phyloP scores from a whole-genome alignment of 2,113 vertebrate genomes.

The Nothobranchius kuhntae region DNA sequence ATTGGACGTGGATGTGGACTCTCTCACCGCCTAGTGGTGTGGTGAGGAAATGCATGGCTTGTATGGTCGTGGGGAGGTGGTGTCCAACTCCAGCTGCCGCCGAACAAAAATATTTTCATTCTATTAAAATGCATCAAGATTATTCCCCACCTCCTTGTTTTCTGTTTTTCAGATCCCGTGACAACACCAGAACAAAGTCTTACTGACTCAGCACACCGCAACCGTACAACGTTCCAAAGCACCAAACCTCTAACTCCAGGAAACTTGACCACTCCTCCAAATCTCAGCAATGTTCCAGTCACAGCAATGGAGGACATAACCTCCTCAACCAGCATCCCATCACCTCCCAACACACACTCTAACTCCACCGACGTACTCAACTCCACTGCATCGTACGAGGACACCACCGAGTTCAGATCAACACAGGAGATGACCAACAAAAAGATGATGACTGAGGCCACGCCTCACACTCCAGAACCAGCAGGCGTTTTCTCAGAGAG shows the following conservation, averaged over 20 bases:
- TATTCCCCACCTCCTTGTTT: background rate
- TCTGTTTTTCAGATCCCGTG: conserved; percentile 27
- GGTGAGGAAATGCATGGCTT: too few species aligned
- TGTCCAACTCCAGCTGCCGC: too few species aligned
- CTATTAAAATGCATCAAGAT: background rate
- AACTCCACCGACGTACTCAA: background rate
- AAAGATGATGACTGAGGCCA: background rate
- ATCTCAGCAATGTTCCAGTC: background rate
- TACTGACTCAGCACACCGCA: background rate
- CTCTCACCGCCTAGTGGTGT: too few species aligned
- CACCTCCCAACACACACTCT: conserved; percentile 12
- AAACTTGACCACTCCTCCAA: conserved; percentile 1
- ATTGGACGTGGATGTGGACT: too few species aligned
- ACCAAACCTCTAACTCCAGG: background rate
- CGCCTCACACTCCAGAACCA: background rate
- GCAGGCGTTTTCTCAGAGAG: background rate
- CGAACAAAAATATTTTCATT: too few species aligned
- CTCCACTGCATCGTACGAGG: background rate
- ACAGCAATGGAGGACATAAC: conserved; percentile 5
- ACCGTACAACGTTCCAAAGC: background rate
- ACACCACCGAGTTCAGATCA: background rate
- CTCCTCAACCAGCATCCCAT: conserved; percentile 1
- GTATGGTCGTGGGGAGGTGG: too few species aligned
- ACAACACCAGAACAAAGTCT: background rate
- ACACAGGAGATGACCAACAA: background rate